Base-by-base conservation (phyloP, 2,797 vertebrate genomes). In the Melanogrammus aeglefinus region DNA sequence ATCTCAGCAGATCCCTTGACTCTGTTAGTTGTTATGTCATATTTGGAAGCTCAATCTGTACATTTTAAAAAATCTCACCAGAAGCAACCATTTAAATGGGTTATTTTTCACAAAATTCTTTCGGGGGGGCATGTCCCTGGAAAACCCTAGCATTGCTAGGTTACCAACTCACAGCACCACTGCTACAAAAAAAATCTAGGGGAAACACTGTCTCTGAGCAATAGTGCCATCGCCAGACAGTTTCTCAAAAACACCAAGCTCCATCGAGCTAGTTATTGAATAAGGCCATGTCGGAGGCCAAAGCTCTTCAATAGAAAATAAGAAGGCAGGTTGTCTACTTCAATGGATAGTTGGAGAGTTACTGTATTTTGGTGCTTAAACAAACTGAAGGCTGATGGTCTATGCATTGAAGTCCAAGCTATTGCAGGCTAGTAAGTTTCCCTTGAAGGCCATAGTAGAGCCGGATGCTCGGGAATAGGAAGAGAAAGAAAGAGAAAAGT, bases 221-320 rank as follows among this genome's bases (percentile, higher is more conserved):
- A 4, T 14, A 51, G 8, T 18, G 12, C 16, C 13, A 51, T 21
- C 51, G 9, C 7, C 21, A 57, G 51, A 57, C 4, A 4, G 21
- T 63, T n/a, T 63, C 6, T 66, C 63, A 27, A 27, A 27, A 63
- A 63, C 10, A 66, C 63, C 10, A 27, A 66, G 63, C n/a, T 66
- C 63, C 9, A 66, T 66, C 63, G 27, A 27, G 63, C 63, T 27
- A 66, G 63, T 27, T 66, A 63, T 63, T 63, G 21, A 63, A 13
- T 44, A 44, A 44, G 12, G 35, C 12, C 72, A 75, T 36, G 36
- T 77, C 13, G 4, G 74, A 81, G 12, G 77, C 71, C 21, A 66
- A 51, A 9, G 1, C 76, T 80, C 73, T 18, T 14, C 10, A 9
- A 31, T 72, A 33, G 14, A 72, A 72, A 33, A 35, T 71, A 72